A percentile compares a stretch with the other conserved stretches of the same genome.
Evolutionary conservation across 2,113 vertebrate species (phyloP).

Genomic region (Elanoides forficatus): DNA sequence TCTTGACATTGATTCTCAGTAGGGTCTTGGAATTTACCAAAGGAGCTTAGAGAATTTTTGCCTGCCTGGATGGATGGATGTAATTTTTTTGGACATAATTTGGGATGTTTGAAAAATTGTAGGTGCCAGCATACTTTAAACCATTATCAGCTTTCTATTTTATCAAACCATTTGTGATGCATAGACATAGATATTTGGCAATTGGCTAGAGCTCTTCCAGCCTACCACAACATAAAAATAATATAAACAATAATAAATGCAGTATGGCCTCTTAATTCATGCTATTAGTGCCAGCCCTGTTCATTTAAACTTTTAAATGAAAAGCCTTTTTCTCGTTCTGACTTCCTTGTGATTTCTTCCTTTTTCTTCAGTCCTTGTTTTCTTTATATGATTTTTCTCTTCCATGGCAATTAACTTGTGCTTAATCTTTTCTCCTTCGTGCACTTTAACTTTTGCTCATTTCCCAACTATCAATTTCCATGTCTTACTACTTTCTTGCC

Average conservation of each 20-base stretch:
- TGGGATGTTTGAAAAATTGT: not conserved
- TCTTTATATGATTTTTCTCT: not conserved
- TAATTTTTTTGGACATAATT: not conserved
- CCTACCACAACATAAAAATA: not conserved
- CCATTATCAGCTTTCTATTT: not conserved
- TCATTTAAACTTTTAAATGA: not conserved
- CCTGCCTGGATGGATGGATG: not conserved
- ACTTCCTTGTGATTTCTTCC: not conserved
- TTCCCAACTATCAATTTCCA: not conserved
- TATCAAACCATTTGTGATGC: not conserved
- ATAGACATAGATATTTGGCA: not conserved
- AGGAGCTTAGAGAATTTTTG: not conserved
- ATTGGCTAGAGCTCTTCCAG: not conserved
- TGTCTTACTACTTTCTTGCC: not conserved
- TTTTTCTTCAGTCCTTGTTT: not conserved
- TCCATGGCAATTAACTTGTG: not conserved
- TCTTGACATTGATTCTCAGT: not conserved
- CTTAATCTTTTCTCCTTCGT: not conserved
- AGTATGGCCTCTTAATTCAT: not conserved
- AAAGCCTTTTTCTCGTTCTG: not conserved
- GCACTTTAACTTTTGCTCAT: not conserved
- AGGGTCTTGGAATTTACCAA: not conserved
- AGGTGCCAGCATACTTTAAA: not conserved
- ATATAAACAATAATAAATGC: not conserved
- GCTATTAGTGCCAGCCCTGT: not conserved